These are phyloP conservation scores for Tribolium freemani DNA, from an alignment of 2,888 invertebrate genomes.

Conservation along the genomic window DNA sequence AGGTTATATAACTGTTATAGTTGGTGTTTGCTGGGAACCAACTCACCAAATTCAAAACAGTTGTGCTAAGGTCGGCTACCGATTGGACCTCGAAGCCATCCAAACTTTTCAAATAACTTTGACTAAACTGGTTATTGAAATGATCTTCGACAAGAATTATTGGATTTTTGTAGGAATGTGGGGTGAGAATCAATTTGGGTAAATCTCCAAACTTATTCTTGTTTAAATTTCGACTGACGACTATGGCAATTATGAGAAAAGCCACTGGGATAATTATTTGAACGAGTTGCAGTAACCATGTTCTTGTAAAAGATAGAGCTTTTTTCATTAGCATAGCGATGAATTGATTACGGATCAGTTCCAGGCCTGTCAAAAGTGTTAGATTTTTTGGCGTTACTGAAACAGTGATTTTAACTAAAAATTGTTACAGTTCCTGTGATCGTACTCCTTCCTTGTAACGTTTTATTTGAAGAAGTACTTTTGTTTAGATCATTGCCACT, in stretches of 20 bases:
- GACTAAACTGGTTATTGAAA: slow-evolving; percentile 53
- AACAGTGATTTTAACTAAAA: slow-evolving; percentile 49
- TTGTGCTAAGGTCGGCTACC: slow-evolving; percentile 47
- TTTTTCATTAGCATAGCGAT: slow-evolving; percentile 66
- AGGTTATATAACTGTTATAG: too few relatives aligned
- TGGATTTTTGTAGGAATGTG: slow-evolving; percentile 68
- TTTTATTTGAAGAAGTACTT: background rate
- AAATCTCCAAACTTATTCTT: slow-evolving; percentile 66
- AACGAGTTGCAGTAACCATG: slow-evolving; percentile 75
- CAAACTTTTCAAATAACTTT: slow-evolving; percentile 55
- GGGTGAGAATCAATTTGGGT: slow-evolving; percentile 70
- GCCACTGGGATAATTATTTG: slow-evolving; percentile 80
- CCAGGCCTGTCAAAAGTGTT: slow-evolving; percentile 52
- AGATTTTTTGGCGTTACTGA: slow-evolving; percentile 54
- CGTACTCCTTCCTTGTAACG: background rate
- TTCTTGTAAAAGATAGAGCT: slow-evolving; percentile 71
- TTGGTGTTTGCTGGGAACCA: too few relatives aligned
- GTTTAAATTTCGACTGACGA: slow-evolving; percentile 72
- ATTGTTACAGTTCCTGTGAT: background rate
- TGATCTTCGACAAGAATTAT: slow-evolving; percentile 59
- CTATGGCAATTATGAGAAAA: slow-evolving; percentile 75
- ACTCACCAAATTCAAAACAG: slow-evolving; percentile 53
- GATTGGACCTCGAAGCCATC: slow-evolving; percentile 53
- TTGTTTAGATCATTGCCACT: too few relatives aligned
- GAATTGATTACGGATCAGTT: slow-evolving; percentile 61